Conservation (phyloP, 2,113 vertebrate species). For the Asarcornis scutulata region DNA sequence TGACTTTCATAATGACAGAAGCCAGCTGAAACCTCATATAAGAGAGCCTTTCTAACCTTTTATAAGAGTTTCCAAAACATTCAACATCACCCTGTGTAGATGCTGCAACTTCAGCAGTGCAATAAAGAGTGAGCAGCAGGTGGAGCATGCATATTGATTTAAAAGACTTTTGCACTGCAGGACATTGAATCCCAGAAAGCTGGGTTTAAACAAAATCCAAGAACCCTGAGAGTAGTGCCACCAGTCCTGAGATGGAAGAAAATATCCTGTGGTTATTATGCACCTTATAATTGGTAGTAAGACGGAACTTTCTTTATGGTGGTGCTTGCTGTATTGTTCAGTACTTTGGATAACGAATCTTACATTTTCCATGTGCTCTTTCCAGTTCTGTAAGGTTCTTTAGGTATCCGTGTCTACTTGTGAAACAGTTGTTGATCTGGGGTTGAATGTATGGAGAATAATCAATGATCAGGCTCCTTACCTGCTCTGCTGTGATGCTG, state of each 20-base stretch:
- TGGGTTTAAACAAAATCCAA: not conserved
- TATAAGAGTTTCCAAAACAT: not conserved
- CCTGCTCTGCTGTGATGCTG: not conserved
- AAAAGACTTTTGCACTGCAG: not conserved
- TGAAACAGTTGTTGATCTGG: not conserved
- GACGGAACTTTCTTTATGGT: not conserved
- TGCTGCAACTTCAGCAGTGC: not conserved
- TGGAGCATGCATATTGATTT: slow-evolving; percentile 18
- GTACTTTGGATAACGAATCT: not conserved
- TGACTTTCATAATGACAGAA: not conserved
- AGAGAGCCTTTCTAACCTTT: not conserved
- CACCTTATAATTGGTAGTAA: not conserved
- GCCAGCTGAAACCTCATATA: not conserved
- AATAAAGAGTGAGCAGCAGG: not conserved
- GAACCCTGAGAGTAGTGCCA: not conserved
- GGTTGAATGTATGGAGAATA: not conserved
- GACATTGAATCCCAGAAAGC: not conserved
- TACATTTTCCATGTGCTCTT: not conserved
- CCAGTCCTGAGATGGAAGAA: not conserved
- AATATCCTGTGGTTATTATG: not conserved
- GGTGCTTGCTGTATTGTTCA: not conserved
- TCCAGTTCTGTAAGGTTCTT: not conserved
- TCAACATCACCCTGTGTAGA: not conserved
- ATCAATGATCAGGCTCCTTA: not conserved
- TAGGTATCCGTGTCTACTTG: not conserved